Evolutionary conservation across 2,888 invertebrate genomes (phyloP), one percentile per base, ranked within the genome.

Genomic region (Lithophane semibrunnea): DNA sequence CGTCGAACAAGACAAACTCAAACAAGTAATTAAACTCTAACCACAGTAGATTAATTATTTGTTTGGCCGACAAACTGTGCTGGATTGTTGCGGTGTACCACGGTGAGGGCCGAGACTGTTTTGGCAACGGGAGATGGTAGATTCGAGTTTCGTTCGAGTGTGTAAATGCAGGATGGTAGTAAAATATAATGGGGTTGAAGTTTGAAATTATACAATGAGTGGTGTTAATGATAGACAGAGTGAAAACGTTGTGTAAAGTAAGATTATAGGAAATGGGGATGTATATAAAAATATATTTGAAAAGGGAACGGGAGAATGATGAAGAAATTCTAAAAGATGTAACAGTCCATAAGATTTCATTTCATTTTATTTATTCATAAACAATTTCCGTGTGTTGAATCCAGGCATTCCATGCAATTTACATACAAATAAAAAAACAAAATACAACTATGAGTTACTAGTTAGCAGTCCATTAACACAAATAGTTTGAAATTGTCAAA

Each of bases 1-100:
- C 79, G 79, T 79, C 77, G 78, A 86, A 87, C 73, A 92, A 93
- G 92, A 93, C 92, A 89, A 95, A 95, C 94, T 94, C 92, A 91
- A 95, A 94, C 94, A 95, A 95, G 94, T 94, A 95, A 95, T 95
- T 95, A 94, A 95, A 95, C 95, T 94, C 93, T 91, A 91, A 92
- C 92, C 92, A 89, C 91, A 87, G 88, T 90, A 93, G 94, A 95
- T 95, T 95, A 95, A 95, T 95, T 95, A 95, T 95, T 95, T 95
- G 95, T 95, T 95, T 94, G 92, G 90, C 87, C 89, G 91, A 94
- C 95, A 93, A 95, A 94, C 94, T 92, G 91, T 85, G 90, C 89
- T 85, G 90, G 89, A 92, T 92, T 91, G 90, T 86, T 88, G 83
- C 42, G 86, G 87, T 69, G 16, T 83, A 76, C 75, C 73, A 91